Evolutionary conservation across 2,113 vertebrate genomes (phyloP), one percentile per base, ranked within the genome.

Genomic region (Numida meleagris): DNA sequence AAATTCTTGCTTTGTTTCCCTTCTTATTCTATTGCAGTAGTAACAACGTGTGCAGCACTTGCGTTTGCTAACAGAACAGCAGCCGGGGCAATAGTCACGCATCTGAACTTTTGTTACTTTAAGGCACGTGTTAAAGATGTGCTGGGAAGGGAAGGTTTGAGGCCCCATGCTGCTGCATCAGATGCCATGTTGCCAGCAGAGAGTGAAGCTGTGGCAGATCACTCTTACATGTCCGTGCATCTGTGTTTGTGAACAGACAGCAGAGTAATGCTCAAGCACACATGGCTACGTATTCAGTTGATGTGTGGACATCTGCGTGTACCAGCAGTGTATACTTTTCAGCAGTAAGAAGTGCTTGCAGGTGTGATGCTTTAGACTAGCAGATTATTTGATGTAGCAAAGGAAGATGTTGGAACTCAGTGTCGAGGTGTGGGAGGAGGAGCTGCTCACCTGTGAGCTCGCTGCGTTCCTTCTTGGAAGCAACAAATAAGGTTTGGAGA

Each of bases 291-390:
- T 38, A 6, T 43, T 15, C 10, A 1, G 6, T 31, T 20, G 7
- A 12, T 24, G 10, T 45, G 1, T 34, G 12, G 53, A 3, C 24
- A 6, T 14, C 53, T 75, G 31, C 2, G 0, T 11, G 53, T 17
- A 4, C 17, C 9, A 33, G 40, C 40, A 43, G 4, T 0, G 1
- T 8, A 0, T 7, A 2, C 38, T 63, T 62, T 45, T 29, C n/a
- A 45, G 34, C 59, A 50, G 46, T 27, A n/a, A 77, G n/a, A 15
- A 27, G 33, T 10, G 33, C 27, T 68, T 45, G 18, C 23, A 7
- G n/a, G 15, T 20, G 27, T n/a, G 53, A 50, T 1, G 0, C 23
- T 58, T 78, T 62, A 57, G 42, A 33, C 24, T 0, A 29, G 57
- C 36, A 50, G 7, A 36, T 45, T 19, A 19, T 40, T 81, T 51